Conservation (phyloP, 2,888 invertebrate species). For the Polydrusus tereticollis region DNA sequence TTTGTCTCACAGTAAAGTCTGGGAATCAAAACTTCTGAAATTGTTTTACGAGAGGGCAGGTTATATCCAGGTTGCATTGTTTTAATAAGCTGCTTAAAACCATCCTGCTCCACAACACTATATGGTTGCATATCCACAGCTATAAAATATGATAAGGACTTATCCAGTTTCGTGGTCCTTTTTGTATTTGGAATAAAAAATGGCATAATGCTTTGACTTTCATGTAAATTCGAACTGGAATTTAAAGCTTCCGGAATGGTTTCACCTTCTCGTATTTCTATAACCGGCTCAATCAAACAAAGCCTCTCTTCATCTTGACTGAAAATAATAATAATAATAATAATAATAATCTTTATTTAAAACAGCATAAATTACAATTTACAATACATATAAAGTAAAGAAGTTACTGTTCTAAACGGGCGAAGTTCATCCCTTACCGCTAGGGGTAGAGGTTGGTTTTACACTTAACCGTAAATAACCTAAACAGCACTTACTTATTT, state of each 20-base stretch:
- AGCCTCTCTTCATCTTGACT: background rate
- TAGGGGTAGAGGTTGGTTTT: too few species aligned
- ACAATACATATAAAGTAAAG: too few species aligned
- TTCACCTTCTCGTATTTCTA: background rate
- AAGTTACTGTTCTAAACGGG: too few species aligned
- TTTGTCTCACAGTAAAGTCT: background rate
- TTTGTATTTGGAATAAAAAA: background rate
- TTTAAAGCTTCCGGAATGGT: background rate
- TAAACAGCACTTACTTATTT: too few species aligned
- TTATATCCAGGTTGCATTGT: background rate
- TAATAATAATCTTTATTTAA: too few species aligned
- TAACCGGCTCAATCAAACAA: background rate
- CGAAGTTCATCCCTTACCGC: too few species aligned
- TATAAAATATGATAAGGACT: background rate
- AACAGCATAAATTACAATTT: too few species aligned
- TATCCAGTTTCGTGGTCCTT: background rate
- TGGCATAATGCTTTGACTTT: background rate
- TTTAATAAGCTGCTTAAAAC: slow-evolving; percentile 16
- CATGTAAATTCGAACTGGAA: background rate
- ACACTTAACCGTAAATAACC: too few species aligned
- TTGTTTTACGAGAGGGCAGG: background rate
- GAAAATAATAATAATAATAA: background rate
- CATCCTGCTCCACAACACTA: slow-evolving; percentile 41
- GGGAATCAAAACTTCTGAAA: background rate
- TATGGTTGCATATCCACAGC: slow-evolving; percentile 35